Percentiles rank a stretch among this genome's conserved stretches.
These are phyloP conservation scores for Trogon surrucura DNA, from an alignment of 2,113 vertebrate species.

Conservation along the genomic window DNA sequence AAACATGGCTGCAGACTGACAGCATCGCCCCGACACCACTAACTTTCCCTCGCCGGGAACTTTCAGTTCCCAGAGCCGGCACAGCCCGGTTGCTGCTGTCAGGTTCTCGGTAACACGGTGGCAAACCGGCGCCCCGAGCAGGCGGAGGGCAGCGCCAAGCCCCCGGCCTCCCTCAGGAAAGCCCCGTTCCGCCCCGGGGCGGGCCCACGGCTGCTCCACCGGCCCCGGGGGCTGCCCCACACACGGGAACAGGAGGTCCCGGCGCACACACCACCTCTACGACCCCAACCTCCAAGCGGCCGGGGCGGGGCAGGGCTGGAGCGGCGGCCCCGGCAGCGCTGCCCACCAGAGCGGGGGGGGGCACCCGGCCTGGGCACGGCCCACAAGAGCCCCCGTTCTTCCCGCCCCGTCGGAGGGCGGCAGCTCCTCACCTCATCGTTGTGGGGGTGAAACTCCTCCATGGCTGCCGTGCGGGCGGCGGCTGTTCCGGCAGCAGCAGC, in stretches of 20 bases:
- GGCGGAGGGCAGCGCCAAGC: background rate
- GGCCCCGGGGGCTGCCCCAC: background rate
- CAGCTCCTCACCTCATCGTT: constrained; percentile 73
- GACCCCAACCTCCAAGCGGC: background rate
- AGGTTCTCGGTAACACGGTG: too few species aligned
- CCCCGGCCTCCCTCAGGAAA: background rate
- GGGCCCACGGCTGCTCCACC: background rate
- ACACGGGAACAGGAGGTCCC: too few species aligned
- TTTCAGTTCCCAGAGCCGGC: accelerated
- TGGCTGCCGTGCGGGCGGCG: background rate
- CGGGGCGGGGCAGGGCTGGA: background rate
- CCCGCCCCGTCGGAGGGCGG: background rate
- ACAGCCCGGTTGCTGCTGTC: too few species aligned
- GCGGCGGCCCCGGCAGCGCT: background rate
- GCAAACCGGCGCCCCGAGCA: too few species aligned
- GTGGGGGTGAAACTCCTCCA: constrained; percentile 75
- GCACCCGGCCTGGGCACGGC: background rate
- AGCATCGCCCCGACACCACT: background rate
- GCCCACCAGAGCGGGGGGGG: background rate
- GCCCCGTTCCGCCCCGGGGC: background rate
- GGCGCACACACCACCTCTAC: background rate
- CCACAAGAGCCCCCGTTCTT: background rate
- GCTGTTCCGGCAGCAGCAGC: background rate
- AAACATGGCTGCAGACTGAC: background rate
- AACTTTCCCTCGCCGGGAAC: background rate